Evolutionary conservation across 2,888 invertebrate genomes (phyloP).

Genomic region (Leistus spinibarbis): DNA sequence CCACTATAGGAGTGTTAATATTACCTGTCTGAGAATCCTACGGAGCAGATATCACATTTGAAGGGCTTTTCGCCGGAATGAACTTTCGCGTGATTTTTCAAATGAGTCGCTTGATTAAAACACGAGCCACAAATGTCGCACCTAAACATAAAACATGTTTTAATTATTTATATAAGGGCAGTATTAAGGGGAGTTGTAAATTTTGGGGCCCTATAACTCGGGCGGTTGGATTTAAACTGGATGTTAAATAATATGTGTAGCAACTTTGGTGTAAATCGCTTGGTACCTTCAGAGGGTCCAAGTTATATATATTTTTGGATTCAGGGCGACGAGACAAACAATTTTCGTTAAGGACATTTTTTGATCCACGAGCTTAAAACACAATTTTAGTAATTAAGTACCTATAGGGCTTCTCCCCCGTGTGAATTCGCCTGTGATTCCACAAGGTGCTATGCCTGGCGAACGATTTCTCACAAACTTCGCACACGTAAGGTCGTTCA

Average conservation of each 20-base stretch:
- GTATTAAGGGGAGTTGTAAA: too few species aligned
- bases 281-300: too few species aligned
- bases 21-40: conserved; percentile 80
- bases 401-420: conserved; percentile 87
- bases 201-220: too few species aligned
- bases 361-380: too few species aligned
- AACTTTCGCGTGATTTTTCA: conserved; percentile 86
- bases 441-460: conserved; percentile 86
- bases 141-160: conserved; percentile 47
- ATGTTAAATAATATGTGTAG: too few species aligned
- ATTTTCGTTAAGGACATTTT: conserved; percentile 1
- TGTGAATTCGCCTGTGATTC: conserved; percentile 88
- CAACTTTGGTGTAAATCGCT: too few species aligned
- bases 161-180: too few species aligned
- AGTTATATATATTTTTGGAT: neutral
- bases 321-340: neutral
- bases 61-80: conserved; percentile 83
- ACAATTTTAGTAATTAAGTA: conserved; percentile 49
- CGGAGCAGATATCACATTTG: conserved; percentile 83
- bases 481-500: conserved; percentile 86
- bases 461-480: conserved; percentile 88
- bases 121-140: conserved; percentile 89
- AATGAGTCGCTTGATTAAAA: conserved; percentile 87
- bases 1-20: neutral
- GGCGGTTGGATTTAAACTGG: too few species aligned